phyloP scores from a whole-genome alignment of 2,888 invertebrate species.

The Corbicula japonica region DNA sequence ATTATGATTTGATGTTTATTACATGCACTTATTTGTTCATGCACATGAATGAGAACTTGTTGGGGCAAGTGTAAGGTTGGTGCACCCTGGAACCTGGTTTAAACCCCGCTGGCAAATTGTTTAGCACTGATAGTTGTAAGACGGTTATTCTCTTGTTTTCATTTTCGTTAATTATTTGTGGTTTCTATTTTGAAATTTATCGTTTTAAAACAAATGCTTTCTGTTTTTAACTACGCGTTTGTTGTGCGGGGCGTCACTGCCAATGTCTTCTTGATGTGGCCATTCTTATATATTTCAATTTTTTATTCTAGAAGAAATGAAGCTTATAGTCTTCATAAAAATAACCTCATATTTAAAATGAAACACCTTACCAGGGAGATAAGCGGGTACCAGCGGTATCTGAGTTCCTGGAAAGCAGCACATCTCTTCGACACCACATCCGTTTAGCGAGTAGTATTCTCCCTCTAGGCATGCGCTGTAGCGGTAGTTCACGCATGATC shows the following conservation, averaged over 20 bases:
- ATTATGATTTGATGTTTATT: too few relatives aligned
- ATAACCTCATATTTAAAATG: neutral
- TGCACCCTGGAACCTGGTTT: too few relatives aligned
- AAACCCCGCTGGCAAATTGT: too few relatives aligned
- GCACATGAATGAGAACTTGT: too few relatives aligned
- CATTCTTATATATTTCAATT: neutral
- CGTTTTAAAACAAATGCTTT: too few relatives aligned
- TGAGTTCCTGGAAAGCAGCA: constrained; percentile 72
- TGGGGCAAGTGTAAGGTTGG: too few relatives aligned
- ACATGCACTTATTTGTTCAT: too few relatives aligned
- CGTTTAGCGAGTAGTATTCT: constrained; percentile 68
- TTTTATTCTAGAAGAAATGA: neutral
- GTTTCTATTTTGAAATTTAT: too few relatives aligned
- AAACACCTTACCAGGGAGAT: constrained; percentile 52
- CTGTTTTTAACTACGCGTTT: neutral
- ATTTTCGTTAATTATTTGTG: too few relatives aligned
- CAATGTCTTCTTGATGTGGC: neutral
- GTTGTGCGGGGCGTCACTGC: neutral
- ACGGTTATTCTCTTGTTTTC: too few relatives aligned
- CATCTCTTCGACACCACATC: constrained; percentile 76
- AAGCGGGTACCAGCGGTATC: constrained; percentile 33
- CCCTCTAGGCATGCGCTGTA: constrained; percentile 73
- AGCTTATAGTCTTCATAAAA: neutral
- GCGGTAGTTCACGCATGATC: constrained; percentile 75
- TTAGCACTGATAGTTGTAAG: too few relatives aligned